Evolutionary conservation across 2,888 invertebrate species (phyloP), one percentile per base, ranked within the genome.

Genomic region (Cremastinae sp.): DNA sequence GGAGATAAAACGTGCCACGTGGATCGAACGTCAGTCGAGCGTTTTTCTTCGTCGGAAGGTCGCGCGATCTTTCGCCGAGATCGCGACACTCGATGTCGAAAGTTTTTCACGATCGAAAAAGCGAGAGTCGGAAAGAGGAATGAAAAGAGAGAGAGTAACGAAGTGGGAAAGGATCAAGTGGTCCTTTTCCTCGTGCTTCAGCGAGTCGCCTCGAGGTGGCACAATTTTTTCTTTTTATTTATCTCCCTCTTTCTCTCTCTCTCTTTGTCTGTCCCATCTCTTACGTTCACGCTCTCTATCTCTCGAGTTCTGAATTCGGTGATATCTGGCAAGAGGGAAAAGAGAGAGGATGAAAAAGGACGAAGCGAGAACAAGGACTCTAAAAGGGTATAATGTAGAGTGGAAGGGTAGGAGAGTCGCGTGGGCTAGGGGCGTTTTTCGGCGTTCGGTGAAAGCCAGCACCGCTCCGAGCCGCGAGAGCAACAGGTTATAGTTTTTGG

Each of bases 401-500:
- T 0, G 70, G 35, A 55, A 55, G 66, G 55, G 56, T 28, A 28
- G 71, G 61, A 56, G 64, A 64, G 69, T 76, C 69, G 76, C 45
- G 47, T 76, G 73, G 73, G 73, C 76, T 76, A 76, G 76, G 73
- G 76, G 76, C 73, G 73, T 76, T 76, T 76, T 76, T 76, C 76
- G 76, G 76, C 53, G 64, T 69, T 76, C 12, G 22, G 58, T 58
- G 73, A 62, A 56, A 41, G 41, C 64, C 53, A 51, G 62, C 55
- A 58, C 69, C 61, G 68, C 61, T 73, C 74, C 78, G 73, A 58
- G 7, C 70, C 58, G 77, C 73, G 73, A 78, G 78, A 73, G 88
- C 89, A 88, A 89, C 89, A 89, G 88, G 89, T 89, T 88, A 88
- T 87, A 88, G 89, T 89, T 89, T 89, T 89, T 89, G 89, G 88